Conservation (phyloP, 2,888 invertebrate species). For the Tetrapedia diversipes region DNA sequence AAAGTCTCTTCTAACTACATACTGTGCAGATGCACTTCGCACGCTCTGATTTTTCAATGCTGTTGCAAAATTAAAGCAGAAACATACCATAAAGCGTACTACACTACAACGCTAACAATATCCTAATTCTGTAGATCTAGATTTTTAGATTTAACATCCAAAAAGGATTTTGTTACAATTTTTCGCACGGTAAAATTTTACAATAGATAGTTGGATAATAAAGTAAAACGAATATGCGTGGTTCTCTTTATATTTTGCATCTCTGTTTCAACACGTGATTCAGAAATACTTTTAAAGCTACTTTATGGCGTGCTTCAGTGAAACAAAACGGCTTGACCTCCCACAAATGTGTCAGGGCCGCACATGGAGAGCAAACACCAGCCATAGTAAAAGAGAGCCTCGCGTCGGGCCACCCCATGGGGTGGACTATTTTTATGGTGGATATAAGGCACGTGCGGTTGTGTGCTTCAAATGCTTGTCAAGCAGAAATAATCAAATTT, state of each 20-base stretch:
- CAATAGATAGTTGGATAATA: too few species aligned
- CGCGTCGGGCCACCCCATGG: constrained; percentile 53
- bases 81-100: too few species aligned
- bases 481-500: constrained; percentile 14
- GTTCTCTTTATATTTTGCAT: background rate
- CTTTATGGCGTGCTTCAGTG: constrained; percentile 19
- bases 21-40: constrained; percentile 11
- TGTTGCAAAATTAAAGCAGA: background rate
- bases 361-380: constrained; percentile 49
- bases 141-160: background rate
- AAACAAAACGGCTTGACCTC: constrained; percentile 55
- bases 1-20: constrained; percentile 52
- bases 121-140: too few species aligned
- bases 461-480: background rate
- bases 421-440: constrained; percentile 61
- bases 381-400: constrained; percentile 31
- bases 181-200: too few species aligned
- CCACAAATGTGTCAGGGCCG: constrained; percentile 33
- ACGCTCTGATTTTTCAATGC: constrained; percentile 3
- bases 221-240: too few species aligned
- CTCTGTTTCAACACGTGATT: background rate
- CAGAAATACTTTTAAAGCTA: background rate
- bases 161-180: background rate
- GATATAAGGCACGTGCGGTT: constrained; percentile 24
- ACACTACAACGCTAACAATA: too few species aligned